These are phyloP conservation scores for Salminus brasiliensis DNA, from an alignment of 2,113 vertebrate genomes.

Conservation along the genomic window DNA sequence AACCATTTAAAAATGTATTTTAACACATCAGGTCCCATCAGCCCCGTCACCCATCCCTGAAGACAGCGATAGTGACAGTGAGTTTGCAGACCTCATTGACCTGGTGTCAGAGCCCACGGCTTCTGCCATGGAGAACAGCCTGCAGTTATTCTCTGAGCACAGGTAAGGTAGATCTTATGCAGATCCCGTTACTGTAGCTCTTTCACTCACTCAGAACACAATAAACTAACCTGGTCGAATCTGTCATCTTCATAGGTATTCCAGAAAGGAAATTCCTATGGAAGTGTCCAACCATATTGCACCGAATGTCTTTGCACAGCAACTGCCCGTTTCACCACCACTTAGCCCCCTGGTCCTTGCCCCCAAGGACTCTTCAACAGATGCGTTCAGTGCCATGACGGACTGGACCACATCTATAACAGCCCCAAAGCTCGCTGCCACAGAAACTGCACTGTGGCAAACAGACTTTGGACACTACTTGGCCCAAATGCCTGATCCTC, in stretches of 20 bases:
- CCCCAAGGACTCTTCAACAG: not conserved
- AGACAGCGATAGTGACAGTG: conserved; percentile 29
- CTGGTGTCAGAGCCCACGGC: conserved; percentile 19
- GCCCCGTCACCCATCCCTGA: not conserved
- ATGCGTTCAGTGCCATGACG: conserved; percentile 4
- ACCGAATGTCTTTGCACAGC: not conserved
- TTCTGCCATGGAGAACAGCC: not conserved
- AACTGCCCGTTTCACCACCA: not conserved
- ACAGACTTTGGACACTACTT: not conserved
- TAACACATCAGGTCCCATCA: conserved; percentile 54
- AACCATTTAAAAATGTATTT: too few species aligned
- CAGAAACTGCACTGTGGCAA: not conserved
- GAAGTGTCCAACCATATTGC: conserved; percentile 17
- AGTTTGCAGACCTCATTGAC: conserved; percentile 49
- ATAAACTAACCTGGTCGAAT: not conserved
- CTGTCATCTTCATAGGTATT: conserved; percentile 9
- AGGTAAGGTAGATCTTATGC: conserved; percentile 28
- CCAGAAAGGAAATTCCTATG: not conserved
- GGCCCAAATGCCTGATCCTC: not conserved
- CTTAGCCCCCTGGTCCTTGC: not conserved
- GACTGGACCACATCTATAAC: not conserved
- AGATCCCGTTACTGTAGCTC: not conserved
- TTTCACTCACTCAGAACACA: not conserved
- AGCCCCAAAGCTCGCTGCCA: not conserved
- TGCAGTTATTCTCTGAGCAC: not conserved